Evolutionary conservation across 2,797 vertebrate species (phyloP).

Genomic region (Diplodus sargus): DNA sequence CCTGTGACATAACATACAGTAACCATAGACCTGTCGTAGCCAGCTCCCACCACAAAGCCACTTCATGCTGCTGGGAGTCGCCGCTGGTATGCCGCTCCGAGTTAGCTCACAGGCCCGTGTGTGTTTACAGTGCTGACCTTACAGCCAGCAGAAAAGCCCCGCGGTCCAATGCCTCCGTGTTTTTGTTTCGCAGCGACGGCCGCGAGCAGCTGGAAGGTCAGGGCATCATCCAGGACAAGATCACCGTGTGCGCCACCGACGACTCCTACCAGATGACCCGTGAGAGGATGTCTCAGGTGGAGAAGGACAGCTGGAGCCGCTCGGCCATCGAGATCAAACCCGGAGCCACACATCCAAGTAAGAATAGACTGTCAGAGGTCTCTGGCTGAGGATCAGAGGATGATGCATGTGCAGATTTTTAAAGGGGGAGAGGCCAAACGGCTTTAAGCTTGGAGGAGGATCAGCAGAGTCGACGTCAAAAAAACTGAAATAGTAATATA

Average conservation of each 20-base stretch:
- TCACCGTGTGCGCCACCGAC: conserved; percentile 89
- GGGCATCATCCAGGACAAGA: conserved; percentile 90
- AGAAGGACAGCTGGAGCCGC: conserved; percentile 87
- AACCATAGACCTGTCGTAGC: conserved; percentile 58
- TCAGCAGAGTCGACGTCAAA: conserved; percentile 38
- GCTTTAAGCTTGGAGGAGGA: conserved; percentile 27
- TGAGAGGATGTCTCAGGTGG: conserved; percentile 85
- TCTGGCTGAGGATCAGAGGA: background rate
- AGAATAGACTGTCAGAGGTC: conserved; percentile 48
- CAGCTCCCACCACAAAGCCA: conserved; percentile 53
- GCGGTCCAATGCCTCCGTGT: conserved; percentile 10
- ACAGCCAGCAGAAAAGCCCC: conserved; percentile 19
- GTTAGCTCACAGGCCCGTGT: conserved; percentile 30
- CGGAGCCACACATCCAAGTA: conserved; percentile 82
- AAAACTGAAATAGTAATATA: conserved; percentile 51
- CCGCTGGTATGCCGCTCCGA: conserved; percentile 31
- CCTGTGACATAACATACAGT: conserved; percentile 69
- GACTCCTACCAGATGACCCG: conserved; percentile 87
- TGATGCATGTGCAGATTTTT: conserved; percentile 22
- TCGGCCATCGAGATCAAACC: conserved; percentile 87
- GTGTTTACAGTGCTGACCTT: conserved; percentile 27
- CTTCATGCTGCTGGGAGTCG: conserved; percentile 22
- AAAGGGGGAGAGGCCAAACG: conserved; percentile 23
- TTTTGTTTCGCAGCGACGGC: conserved; percentile 78
- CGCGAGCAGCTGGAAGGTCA: conserved; percentile 86